phyloP scores from a whole-genome alignment of 1,140 invertebrate genomes.

The Zaprionus gabonicus region DNA sequence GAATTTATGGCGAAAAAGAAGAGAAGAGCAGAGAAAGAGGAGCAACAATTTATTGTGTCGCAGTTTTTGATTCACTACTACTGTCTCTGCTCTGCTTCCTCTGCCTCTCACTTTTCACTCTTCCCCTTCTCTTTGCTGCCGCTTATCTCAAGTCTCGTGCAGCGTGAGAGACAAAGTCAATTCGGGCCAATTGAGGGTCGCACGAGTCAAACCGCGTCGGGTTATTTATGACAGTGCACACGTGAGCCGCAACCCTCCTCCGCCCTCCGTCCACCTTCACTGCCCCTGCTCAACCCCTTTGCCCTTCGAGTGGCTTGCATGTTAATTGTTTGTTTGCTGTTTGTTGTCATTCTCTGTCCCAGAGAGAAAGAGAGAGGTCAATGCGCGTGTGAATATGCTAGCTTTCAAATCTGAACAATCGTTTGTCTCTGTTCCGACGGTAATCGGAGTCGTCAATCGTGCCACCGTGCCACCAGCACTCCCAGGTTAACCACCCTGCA shows the following conservation, averaged over 20 bases:
- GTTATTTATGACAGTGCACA: conserved; percentile 77
- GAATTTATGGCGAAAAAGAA: conserved; percentile 73
- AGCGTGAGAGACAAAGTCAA: conserved; percentile 60
- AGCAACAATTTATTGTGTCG: conserved; percentile 66
- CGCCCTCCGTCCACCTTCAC: neutral
- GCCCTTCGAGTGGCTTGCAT: conserved; percentile 25
- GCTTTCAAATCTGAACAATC: conserved; percentile 72
- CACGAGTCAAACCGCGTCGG: conserved; percentile 66
- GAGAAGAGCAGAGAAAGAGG: neutral
- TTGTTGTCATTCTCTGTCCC: conserved; percentile 69
- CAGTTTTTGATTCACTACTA: conserved; percentile 12
- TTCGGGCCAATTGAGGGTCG: conserved; percentile 55
- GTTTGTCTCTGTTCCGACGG: conserved; percentile 38
- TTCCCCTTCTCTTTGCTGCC: neutral
- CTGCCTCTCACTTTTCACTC: no score
- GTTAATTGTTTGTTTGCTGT: conserved; percentile 84
- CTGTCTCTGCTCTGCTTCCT: neutral
- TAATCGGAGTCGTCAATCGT: conserved; percentile 68
- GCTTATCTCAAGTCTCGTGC: conserved; percentile 56
- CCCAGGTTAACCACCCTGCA: conserved; percentile 15
- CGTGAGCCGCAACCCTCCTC: conserved; percentile 62
- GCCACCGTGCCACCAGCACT: conserved; percentile 26
- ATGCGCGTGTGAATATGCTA: conserved; percentile 74
- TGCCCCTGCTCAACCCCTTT: conserved; percentile 23
- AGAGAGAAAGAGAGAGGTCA: neutral